Evolutionary conservation across 2,113 vertebrate species (phyloP).

Genomic region (Poeciliopsis occidentalis): DNA sequence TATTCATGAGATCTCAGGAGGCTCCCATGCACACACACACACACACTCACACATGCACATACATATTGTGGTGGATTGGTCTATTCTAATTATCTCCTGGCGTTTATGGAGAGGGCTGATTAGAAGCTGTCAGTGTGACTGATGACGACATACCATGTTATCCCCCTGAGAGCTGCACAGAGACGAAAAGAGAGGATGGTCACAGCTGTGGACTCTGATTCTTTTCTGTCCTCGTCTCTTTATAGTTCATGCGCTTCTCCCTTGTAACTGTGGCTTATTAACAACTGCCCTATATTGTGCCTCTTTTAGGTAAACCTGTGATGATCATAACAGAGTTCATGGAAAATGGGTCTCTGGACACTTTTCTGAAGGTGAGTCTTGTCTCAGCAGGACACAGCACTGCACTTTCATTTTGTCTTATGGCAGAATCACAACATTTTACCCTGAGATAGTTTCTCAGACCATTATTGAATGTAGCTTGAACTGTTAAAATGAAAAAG

Average conservation of each 20-base stretch:
- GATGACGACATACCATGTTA: conserved; percentile 75
- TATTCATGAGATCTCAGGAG: conserved; percentile 80
- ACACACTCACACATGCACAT: conserved; percentile 44
- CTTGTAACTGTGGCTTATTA: conserved; percentile 45
- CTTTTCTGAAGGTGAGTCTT: conserved; percentile 92
- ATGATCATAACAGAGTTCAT: conserved; percentile 99
- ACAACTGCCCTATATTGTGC: conserved; percentile 47
- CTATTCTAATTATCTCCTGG: conserved; percentile 79
- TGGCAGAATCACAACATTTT: conserved; percentile 16
- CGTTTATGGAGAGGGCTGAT: conserved; percentile 80
- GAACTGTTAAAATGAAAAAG: conserved; percentile 10
- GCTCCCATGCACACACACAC: conserved; percentile 23
- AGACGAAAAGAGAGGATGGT: conserved; percentile 51
- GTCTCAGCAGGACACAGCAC: conserved; percentile 19
- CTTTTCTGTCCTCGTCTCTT: conserved; percentile 41
- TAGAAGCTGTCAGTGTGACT: conserved; percentile 82
- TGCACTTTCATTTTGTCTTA: neutral
- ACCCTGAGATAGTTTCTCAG: conserved; percentile 9
- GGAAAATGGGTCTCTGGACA: conserved; percentile 97
- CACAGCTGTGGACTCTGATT: conserved; percentile 61
- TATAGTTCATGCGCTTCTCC: conserved; percentile 42
- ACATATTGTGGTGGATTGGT: conserved; percentile 69
- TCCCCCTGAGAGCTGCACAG: conserved; percentile 55
- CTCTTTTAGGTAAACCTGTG: conserved; percentile 86
- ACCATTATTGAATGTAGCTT: neutral